These are phyloP conservation scores for Crocuta crocuta DNA, from an alignment of 2,113 vertebrate species.

Conservation along the genomic window DNA sequence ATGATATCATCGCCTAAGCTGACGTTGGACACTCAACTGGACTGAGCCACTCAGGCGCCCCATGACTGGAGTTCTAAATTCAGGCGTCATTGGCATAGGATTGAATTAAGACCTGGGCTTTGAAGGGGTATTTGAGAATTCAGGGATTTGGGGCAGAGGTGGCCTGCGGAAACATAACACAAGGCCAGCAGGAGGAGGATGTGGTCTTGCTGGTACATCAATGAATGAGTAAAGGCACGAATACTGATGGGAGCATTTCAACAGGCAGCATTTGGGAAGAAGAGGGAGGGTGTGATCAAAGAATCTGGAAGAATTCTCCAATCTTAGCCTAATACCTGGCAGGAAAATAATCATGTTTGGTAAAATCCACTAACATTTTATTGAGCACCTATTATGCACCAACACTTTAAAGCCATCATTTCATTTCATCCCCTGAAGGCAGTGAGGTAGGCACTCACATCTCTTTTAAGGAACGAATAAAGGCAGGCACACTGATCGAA, in stretches of 20 bases:
- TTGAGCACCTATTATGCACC: constrained; percentile 43
- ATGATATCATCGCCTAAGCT: no score
- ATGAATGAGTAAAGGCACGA: not conserved
- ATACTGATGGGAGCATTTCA: not conserved
- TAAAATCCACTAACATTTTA: constrained; percentile 45
- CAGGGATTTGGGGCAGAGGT: not conserved
- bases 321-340: not conserved
- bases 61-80: not conserved
- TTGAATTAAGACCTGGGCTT: not conserved
- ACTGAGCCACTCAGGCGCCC: no score
- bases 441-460: not conserved
- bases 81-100: not conserved
- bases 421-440: not conserved
- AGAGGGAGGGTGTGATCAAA: not conserved
- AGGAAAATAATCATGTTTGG: not conserved
- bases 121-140: not conserved
- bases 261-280: not conserved
- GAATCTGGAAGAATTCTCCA: not conserved
- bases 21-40: no score
- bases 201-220: not conserved
- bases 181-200: not conserved
- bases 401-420: not conserved
- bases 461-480: not conserved
- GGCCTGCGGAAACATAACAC: not conserved
- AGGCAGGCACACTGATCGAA: not conserved